A percentile compares a stretch with the other conserved stretches of the same genome.
phyloP scores from a whole-genome alignment of 2,888 invertebrate species.

The Perdita meconis region DNA sequence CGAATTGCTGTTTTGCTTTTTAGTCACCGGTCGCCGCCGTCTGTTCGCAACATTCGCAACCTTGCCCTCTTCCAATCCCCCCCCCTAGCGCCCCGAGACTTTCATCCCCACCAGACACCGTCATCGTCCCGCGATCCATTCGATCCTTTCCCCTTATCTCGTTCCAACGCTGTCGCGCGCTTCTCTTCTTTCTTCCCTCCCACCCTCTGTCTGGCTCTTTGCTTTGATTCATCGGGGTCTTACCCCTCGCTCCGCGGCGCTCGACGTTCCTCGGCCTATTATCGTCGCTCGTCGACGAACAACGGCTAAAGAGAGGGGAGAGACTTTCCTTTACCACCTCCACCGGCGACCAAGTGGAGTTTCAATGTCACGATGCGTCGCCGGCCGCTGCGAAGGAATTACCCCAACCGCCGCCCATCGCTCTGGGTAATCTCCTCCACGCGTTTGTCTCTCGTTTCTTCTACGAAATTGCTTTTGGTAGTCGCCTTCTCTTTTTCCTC shows the following conservation, averaged over 20 bases:
- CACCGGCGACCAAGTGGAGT: slow-evolving; percentile 36
- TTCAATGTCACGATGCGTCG: slow-evolving; percentile 63
- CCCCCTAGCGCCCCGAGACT: slow-evolving; percentile 30
- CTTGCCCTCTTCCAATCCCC: slow-evolving; percentile 56
- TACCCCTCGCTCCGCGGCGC: slow-evolving; percentile 32
- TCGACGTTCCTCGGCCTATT: slow-evolving; percentile 43
- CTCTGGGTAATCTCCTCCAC: slow-evolving; percentile 2
- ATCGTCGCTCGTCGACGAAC: slow-evolving; percentile 44
- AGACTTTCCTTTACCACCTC: slow-evolving; percentile 59
- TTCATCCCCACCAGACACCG: slow-evolving; percentile 56
- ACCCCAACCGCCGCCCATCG: slow-evolving; percentile 6
- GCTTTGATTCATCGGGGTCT: slow-evolving; percentile 55
- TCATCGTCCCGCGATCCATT: slow-evolving; percentile 29
- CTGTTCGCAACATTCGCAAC: slow-evolving; percentile 60
- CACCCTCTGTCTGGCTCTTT: slow-evolving; percentile 42
- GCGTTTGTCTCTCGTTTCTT: neutral
- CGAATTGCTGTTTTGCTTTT: slow-evolving; percentile 4
- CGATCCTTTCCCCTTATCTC: slow-evolving; percentile 51
- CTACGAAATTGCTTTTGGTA: neutral
- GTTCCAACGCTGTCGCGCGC: slow-evolving; percentile 57
- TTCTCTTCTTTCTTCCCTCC: slow-evolving; percentile 39
- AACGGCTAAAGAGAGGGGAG: slow-evolving; percentile 37
- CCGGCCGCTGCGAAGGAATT: slow-evolving; percentile 38
- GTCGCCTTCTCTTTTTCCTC: neutral
- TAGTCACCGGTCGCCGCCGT: slow-evolving; percentile 29